Conservation (phyloP, 1,140 invertebrate species). For the Drosophila azteca region DNA sequence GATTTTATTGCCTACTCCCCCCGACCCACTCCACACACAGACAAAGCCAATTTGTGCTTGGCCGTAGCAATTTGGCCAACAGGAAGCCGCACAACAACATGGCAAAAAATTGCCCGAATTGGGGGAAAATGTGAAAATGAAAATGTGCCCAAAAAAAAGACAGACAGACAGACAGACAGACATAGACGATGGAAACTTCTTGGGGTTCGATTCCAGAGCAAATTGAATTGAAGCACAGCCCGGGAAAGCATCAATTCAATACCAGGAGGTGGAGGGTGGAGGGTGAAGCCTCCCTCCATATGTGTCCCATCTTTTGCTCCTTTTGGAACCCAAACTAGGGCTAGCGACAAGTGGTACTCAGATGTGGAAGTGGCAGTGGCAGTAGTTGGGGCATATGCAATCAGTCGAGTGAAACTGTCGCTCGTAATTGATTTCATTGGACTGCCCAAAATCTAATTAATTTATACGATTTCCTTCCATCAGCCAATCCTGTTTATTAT, state of each 20-base stretch:
- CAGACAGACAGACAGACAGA: constrained; percentile 24
- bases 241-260: constrained; percentile 45
- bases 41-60: constrained; percentile 64
- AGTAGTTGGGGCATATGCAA: constrained; percentile 6
- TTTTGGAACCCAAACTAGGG: no score
- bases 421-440: constrained; percentile 66
- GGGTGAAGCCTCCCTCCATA: constrained; percentile 34
- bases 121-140: constrained; percentile 34
- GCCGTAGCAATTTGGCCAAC: constrained; percentile 52
- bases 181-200: constrained; percentile 48
- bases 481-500: constrained; percentile 27
- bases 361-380: constrained; percentile 5
- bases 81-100: constrained; percentile 56
- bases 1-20: constrained; percentile 64
- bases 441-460: constrained; percentile 54
- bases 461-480: constrained; percentile 68
- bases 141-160: constrained; percentile 28
- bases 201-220: constrained; percentile 14
- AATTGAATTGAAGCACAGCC: constrained; percentile 56
- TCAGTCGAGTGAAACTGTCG: constrained; percentile 46
- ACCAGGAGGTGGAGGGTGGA: constrained; percentile 6
- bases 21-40: not conserved
- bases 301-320: constrained; percentile 30
- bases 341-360: not conserved
- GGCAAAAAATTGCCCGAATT: not conserved